Evolutionary conservation across 2,113 vertebrate genomes (phyloP).

Genomic region (Syngnathoides biaculeatus): DNA sequence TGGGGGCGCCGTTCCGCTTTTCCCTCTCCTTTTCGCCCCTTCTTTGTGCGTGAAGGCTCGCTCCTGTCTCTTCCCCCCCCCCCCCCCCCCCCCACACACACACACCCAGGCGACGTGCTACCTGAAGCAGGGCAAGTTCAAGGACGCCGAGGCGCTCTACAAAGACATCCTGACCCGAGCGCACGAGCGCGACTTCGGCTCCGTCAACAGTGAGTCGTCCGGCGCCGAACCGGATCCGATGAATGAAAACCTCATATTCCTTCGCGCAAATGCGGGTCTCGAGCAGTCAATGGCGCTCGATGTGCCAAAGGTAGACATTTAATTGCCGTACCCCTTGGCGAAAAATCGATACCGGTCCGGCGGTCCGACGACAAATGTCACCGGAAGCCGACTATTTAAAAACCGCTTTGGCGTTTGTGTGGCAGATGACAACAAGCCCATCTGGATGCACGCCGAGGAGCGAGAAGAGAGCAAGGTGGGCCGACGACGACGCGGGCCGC

Average conservation of each 20-base stretch:
- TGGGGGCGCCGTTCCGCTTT: conserved; percentile 42
- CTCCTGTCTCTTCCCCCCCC: not conserved
- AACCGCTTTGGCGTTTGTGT: not conserved
- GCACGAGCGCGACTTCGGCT: conserved; percentile 87
- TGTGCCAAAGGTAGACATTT: too few species aligned
- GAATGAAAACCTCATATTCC: too few species aligned
- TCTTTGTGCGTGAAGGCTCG: too few species aligned
- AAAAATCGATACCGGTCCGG: too few species aligned
- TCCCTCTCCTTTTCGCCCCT: not conserved
- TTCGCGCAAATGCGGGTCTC: too few species aligned
- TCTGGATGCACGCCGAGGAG: conserved; percentile 92
- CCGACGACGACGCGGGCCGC: not conserved
- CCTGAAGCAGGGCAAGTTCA: conserved; percentile 87
- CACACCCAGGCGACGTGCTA: conserved; percentile 86
- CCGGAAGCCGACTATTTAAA: too few species aligned
- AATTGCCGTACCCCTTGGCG: too few species aligned
- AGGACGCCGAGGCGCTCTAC: conserved; percentile 81
- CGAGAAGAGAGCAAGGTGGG: conserved; percentile 85
- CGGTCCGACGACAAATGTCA: too few species aligned
- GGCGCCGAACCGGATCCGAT: not conserved
- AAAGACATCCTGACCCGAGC: conserved; percentile 86
- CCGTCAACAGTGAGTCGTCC: conserved; percentile 78
- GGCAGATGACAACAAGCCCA: conserved; percentile 89
- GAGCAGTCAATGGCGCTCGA: too few species aligned
- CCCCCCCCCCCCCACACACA: too few species aligned